These are phyloP conservation scores for Gambusia affinis DNA, from an alignment of 2,113 vertebrate species.

Conservation along the genomic window DNA sequence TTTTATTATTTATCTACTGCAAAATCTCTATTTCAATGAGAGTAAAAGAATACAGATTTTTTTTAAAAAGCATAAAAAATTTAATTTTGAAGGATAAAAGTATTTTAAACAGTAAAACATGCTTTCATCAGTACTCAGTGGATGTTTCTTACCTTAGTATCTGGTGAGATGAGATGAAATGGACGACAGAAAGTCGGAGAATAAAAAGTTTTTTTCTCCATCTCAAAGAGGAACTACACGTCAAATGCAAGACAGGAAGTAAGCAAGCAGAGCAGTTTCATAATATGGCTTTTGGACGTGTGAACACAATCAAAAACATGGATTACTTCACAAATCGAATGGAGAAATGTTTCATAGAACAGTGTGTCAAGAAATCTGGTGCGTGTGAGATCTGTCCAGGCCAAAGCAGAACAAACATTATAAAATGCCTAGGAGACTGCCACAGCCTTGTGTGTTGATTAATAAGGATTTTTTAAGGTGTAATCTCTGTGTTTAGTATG, in stretches of 20 bases:
- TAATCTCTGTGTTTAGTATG: no score
- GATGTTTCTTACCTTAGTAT: background rate
- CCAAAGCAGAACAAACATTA: no score
- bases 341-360: no score
- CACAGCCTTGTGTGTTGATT: no score
- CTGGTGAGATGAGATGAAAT: background rate
- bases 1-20: background rate
- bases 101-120: background rate
- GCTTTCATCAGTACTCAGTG: background rate
- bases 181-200: background rate
- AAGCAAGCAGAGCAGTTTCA: background rate
- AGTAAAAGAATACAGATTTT: background rate
- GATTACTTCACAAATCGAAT: no score
- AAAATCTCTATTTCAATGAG: background rate
- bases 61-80: background rate
- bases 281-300: background rate
- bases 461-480: no score
- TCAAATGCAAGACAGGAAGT: background rate
- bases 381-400: no score
- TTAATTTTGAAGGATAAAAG: background rate
- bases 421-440: no score
- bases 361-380: no score
- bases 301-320: no score
- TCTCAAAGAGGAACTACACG: background rate
- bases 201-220: background rate